phyloP scores from a whole-genome alignment of 2,113 vertebrate genomes.

The Passer montanus region DNA sequence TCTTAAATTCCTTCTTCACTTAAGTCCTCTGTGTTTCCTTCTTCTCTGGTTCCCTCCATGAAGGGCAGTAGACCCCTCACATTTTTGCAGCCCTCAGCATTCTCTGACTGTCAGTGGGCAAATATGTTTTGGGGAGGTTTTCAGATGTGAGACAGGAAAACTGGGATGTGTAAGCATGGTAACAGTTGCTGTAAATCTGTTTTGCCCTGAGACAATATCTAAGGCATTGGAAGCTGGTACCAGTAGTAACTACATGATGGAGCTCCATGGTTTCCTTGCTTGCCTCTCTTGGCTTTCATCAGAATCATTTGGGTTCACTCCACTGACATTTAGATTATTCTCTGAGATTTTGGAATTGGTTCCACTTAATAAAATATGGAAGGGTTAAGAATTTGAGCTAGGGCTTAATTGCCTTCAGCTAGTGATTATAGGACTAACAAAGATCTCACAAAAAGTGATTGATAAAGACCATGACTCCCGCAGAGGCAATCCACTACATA shows the following conservation, averaged over 20 bases:
- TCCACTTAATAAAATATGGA: background rate
- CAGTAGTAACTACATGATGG: background rate
- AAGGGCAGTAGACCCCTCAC: background rate
- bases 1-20: background rate
- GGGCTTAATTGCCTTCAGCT: background rate
- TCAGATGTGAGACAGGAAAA: background rate
- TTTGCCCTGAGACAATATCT: background rate
- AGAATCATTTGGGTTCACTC: background rate
- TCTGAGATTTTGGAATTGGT: background rate
- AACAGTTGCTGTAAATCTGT: background rate
- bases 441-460: background rate
- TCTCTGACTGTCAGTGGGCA: background rate
- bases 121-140: background rate
- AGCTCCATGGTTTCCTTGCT: background rate
- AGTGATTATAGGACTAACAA: background rate
- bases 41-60: background rate
- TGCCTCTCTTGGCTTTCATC: background rate
- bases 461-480: background rate
- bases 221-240: background rate
- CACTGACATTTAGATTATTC: background rate
- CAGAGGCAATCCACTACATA: background rate
- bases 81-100: background rate
- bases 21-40: background rate
- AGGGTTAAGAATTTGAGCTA: background rate
- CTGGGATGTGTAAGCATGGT: background rate